Base-by-base conservation (phyloP, 2,888 invertebrate species). In the Bombylius major region DNA sequence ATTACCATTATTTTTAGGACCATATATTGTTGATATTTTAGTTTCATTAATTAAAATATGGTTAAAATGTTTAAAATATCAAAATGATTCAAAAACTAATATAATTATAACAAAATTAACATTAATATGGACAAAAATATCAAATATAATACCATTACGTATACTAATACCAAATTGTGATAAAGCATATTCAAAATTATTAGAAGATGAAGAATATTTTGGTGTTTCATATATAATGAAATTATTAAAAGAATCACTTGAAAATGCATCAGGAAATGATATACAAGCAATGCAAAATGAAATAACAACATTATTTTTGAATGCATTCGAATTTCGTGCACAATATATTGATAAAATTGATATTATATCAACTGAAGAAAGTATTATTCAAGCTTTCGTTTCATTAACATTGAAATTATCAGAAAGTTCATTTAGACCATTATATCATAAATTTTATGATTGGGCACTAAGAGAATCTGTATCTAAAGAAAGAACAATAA, bases 351-450 rank as follows among this genome's bases (percentile, higher is more conserved):
- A 67, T 7, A 65, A 69, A 4, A 60, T 69, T 6, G 70, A 70
- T 11, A 73, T 76, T 51, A 76, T 87, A 0, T 77, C 79, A 44
- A 82, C 89, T 0, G 95, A 96, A 74, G 79, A 79, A 14, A 79
- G 83, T 65, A 81, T 90, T 0, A 81, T 91, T 1, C 82, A 86
- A 62, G 83, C 90, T 0, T 75, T 95, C n/a, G 84, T 88, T 3
- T 78, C 82, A 51, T 78, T 94, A 64, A 84, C 93, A 34, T 74
- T 96, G 52, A 94, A 94, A 72, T 75, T 96, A 36, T 93, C 93
- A 0, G 96, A 96, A 71, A 83, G 84, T 1, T 84, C 84, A 47
- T 97, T 97, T 73, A 81, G 89, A 59, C 93, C 95, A 1, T 79
- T 96, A 65, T 93, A 91, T 72, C 85, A 86, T 65, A 84, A 86